Evolutionary conservation across 2,888 invertebrate species (phyloP), one percentile per base, ranked within the genome.

Genomic region (Mythimna albipuncta): DNA sequence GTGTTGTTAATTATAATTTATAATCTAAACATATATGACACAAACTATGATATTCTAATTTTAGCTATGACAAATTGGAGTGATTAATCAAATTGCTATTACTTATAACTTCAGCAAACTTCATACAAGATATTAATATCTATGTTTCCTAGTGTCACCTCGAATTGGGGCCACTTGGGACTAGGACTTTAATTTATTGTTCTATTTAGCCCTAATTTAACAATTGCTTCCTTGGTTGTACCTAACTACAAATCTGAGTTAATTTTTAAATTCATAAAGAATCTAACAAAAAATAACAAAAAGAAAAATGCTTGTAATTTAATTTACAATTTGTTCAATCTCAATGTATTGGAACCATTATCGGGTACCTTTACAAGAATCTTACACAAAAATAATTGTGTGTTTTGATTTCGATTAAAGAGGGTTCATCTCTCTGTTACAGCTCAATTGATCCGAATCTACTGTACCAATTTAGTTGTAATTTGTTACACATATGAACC

Each of bases 131-230:
- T 78, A 80, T 82, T 81, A 81, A 81, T 82, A 82, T 81, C 69
- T 79, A 80, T 80, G 79, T 62, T 82, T 81, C 75, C 75, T 79
- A 58, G 72, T 81, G 79, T 82, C 80, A 70, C 55, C 68, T 68
- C 80, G 68, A 81, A 81, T 81, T 81, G 59, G 70, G 80, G 80
- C 80, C 80, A 81, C 80, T 81, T 81, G 52, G 62, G 59, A 54
- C 64, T 61, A 64, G 52, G 54, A 69, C 77, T 55, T 67, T 71
- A 71, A 79, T 81, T 74, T 82, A 81, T 81, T 58, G 77, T 66
- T 73, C 64, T 72, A 81, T 81, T 70, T 68, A 67, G 72, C 57
- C 67, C 64, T 77, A 77, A 77, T 81, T 80, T 64, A 74, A 59
- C 55, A 69, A 75, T 57, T 55, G 81, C 61, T 72, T 77, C 41